Conservation (phyloP, 2,113 vertebrate species). For the zebrafish (Danio rerio) region DNA sequence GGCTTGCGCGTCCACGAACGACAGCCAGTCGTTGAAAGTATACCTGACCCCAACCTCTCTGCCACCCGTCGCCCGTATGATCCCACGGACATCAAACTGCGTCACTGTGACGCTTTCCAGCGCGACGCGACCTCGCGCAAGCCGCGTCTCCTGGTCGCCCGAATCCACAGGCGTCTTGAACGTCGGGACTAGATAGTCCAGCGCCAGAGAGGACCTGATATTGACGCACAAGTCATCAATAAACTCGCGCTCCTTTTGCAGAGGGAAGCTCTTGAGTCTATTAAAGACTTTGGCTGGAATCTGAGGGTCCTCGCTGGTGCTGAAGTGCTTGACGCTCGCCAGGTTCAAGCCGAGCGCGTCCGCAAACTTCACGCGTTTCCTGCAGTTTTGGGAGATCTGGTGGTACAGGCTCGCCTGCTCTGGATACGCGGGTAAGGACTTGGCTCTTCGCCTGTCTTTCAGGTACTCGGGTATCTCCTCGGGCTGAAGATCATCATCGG, state of each 20-base stretch:
- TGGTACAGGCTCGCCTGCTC: slow-evolving; percentile 61
- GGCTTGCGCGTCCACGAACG: slow-evolving; percentile 80
- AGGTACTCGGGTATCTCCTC: slow-evolving; percentile 62
- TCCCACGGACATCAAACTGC: slow-evolving; percentile 76
- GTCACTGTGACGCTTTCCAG: slow-evolving; percentile 74
- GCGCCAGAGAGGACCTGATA: slow-evolving; percentile 48
- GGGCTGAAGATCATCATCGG: slow-evolving; percentile 40
- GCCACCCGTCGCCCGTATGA: slow-evolving; percentile 71
- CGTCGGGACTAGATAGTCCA: slow-evolving; percentile 60
- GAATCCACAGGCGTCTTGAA: slow-evolving; percentile 65
- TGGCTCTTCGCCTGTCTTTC: slow-evolving; percentile 70
- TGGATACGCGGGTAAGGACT: slow-evolving; percentile 70
- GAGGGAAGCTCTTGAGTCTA: slow-evolving; percentile 75
- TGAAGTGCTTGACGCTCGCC: slow-evolving; percentile 88
- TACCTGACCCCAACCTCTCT: slow-evolving; percentile 82
- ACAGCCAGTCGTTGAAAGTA: slow-evolving; percentile 90
- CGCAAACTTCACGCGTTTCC: slow-evolving; percentile 90
- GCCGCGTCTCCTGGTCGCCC: slow-evolving; percentile 60
- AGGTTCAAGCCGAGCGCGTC: slow-evolving; percentile 86
- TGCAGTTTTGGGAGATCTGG: slow-evolving; percentile 61
- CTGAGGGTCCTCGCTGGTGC: slow-evolving; percentile 82
- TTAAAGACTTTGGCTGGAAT: slow-evolving; percentile 82
- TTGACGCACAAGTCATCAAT: slow-evolving; percentile 55
- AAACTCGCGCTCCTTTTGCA: slow-evolving; percentile 58
- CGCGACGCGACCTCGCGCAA: slow-evolving; percentile 74